Evolutionary conservation across 2,888 invertebrate species (phyloP).

Genomic region (Ennomos quercinarius): DNA sequence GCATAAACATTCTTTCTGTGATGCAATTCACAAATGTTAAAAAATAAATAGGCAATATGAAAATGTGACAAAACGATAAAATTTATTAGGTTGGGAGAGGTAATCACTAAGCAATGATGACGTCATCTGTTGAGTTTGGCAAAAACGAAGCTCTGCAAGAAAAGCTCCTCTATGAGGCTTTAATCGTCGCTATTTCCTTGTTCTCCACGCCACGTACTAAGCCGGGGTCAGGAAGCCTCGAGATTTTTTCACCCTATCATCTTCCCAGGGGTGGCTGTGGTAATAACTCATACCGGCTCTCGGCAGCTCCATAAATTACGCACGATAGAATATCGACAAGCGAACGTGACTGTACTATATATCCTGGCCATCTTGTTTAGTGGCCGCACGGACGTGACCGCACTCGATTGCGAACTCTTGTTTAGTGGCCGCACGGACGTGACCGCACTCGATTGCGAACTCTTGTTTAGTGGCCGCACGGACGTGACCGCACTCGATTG

Average conservation of each 20-base stretch:
- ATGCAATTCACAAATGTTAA: too few species aligned
- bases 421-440: background rate
- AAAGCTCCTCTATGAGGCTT: slow-evolving; percentile 2
- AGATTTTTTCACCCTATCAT: slow-evolving; percentile 23
- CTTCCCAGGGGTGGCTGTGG: slow-evolving; percentile 7
- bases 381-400: background rate
- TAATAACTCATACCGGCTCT: slow-evolving; percentile 23
- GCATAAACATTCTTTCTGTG: too few species aligned
- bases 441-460: background rate
- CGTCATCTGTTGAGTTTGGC: too few species aligned
- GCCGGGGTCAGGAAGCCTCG: slow-evolving; percentile 15
- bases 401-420: background rate
- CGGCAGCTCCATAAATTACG: slow-evolving; percentile 27
- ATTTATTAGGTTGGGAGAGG: too few species aligned
- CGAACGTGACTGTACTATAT: slow-evolving; percentile 28
- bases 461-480: background rate
- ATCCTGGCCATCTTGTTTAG: slow-evolving; percentile 11
- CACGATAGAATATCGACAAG: slow-evolving; percentile 36
- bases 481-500: too few species aligned
- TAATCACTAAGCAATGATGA: too few species aligned
- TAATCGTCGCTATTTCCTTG: slow-evolving; percentile 11
- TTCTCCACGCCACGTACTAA: background rate
- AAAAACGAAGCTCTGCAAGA: background rate
- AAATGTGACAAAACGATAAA: too few species aligned
- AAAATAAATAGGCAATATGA: too few species aligned